Conservation (phyloP, 1,140 invertebrate genomes). For the Ectropis grisescens region DNA sequence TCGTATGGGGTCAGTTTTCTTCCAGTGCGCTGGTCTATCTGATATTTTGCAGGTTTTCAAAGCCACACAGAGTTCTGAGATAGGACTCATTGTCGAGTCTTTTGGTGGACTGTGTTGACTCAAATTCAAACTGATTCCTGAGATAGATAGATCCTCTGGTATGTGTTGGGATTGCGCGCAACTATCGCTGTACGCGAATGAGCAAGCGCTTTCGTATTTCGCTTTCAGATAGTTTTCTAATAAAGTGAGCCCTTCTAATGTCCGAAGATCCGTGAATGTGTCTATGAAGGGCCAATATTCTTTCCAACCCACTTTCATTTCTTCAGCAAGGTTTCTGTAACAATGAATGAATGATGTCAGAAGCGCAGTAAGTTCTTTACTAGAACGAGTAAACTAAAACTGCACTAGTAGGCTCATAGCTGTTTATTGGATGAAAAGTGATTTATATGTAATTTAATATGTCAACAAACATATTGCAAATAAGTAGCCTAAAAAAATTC, state of each 20-base stretch:
- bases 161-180: constrained; percentile 24
- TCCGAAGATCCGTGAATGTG: constrained; percentile 81
- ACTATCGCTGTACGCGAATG: constrained; percentile 47
- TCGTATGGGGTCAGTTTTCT: constrained; percentile 43
- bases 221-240: constrained; percentile 81
- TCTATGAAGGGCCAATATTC: constrained; percentile 93
- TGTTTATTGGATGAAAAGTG: too few relatives aligned
- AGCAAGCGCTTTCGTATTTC: constrained; percentile 55
- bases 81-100: constrained; percentile 59
- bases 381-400: too few relatives aligned
- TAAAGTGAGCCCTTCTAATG: constrained; percentile 76
- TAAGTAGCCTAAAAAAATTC: too few relatives aligned
- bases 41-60: constrained; percentile 67
- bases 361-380: too few relatives aligned
- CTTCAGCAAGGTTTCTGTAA: constrained; percentile 79
- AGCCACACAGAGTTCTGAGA: constrained; percentile 70
- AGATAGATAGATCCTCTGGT: constrained; percentile 31
- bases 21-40: constrained; percentile 30
- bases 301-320: constrained; percentile 85
- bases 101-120: constrained; percentile 22
- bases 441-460: too few relatives aligned
- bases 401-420: too few relatives aligned
- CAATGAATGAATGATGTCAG: not conserved
- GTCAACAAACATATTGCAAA: too few relatives aligned
- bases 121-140: constrained; percentile 32